Percentiles rank a stretch among this genome's conserved stretches.
Conservation (phyloP, 2,888 invertebrate genomes). For the Carterocephalus palaemon region DNA sequence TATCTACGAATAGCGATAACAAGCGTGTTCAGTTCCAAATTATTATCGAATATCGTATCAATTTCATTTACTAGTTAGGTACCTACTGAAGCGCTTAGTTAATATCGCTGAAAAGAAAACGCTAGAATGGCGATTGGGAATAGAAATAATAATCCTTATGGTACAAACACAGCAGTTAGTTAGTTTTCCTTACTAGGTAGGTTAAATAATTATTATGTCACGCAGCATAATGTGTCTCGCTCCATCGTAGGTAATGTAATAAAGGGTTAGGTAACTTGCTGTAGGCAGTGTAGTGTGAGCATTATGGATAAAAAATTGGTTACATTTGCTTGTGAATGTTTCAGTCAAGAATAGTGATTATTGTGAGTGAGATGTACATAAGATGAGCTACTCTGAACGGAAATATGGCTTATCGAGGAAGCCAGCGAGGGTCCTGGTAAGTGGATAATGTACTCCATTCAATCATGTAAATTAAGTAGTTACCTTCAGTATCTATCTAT, state of each 20-base stretch:
- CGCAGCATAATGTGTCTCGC: neutral
- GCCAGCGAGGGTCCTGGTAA: slow-evolving; percentile 32
- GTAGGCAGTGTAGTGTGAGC: no score
- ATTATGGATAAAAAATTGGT: slow-evolving; percentile 3
- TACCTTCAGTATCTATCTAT: no score
- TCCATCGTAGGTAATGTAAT: slow-evolving; percentile 13
- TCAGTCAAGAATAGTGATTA: slow-evolving; percentile 16
- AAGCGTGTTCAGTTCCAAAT: no score
- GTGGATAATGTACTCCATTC: slow-evolving; percentile 19
- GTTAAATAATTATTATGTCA: slow-evolving; percentile 3
- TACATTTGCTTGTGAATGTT: slow-evolving; percentile 10
- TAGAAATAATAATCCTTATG: no score
- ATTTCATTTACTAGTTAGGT: no score
- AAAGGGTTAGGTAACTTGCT: slow-evolving; percentile 11
- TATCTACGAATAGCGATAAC: no score
- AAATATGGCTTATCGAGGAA: slow-evolving; percentile 33
- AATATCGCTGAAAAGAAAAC: no score
- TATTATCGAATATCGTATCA: no score
- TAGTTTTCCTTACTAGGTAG: no score
- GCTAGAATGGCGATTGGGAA: no score
- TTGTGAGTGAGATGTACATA: slow-evolving; percentile 23
- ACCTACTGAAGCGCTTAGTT: no score
- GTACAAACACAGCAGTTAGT: no score
- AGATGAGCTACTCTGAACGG: slow-evolving; percentile 31
- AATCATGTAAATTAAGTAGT: slow-evolving; percentile 3